Evolutionary conservation across 2,113 vertebrate genomes (phyloP).

Genomic region (Seriola dumerili): DNA sequence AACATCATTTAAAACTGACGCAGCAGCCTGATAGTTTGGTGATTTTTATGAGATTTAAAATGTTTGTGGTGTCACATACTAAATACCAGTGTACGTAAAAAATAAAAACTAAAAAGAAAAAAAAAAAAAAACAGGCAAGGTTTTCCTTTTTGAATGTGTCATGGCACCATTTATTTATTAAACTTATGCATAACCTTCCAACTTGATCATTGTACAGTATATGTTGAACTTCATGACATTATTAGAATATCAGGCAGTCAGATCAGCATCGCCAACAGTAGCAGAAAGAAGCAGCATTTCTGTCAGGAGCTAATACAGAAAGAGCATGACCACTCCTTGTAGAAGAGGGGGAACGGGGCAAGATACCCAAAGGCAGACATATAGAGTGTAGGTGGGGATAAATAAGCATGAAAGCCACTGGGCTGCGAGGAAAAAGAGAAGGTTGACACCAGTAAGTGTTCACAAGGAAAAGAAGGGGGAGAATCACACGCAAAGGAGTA

Average conservation of each 20-base stretch:
- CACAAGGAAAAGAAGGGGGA: constrained; percentile 46
- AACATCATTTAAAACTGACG: neutral
- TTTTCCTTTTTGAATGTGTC: constrained; percentile 69
- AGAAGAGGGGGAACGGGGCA: constrained; percentile 34
- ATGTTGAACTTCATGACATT: constrained; percentile 81
- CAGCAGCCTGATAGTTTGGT: neutral
- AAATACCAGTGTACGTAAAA: neutral
- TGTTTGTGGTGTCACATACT: neutral
- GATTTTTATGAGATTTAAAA: neutral
- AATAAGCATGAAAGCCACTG: constrained; percentile 63
- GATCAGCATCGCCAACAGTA: constrained; percentile 63
- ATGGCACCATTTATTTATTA: constrained; percentile 83
- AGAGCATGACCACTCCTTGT: constrained; percentile 52
- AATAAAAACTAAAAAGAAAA: neutral
- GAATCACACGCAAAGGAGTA: constrained; percentile 55
- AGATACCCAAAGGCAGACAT: constrained; percentile 62
- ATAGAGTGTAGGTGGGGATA: constrained; percentile 56
- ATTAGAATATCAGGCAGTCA: constrained; percentile 78
- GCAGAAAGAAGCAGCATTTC: constrained; percentile 68
- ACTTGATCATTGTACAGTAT: constrained; percentile 80
- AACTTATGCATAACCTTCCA: constrained; percentile 83
- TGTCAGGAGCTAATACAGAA: constrained; percentile 65
- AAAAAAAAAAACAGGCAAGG: neutral
- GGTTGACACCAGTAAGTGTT: constrained; percentile 65
- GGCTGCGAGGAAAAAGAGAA: constrained; percentile 38